Conservation (phyloP, 2,797 vertebrate genomes). For the Gila robusta region DNA sequence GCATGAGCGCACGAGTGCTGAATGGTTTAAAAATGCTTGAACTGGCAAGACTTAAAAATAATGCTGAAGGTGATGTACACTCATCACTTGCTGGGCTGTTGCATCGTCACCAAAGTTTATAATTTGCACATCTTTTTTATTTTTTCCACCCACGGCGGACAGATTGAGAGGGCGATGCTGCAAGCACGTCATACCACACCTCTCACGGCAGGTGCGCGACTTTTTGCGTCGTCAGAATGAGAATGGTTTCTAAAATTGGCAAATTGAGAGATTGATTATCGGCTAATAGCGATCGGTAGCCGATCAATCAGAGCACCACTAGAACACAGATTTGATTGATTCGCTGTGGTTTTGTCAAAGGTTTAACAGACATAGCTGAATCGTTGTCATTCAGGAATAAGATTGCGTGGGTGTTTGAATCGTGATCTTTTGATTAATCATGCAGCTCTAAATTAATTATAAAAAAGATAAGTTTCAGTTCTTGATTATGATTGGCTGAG, state of each 20-base stretch:
- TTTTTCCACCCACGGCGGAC: background rate
- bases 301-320: background rate
- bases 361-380: background rate
- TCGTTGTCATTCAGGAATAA: background rate
- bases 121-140: too few species aligned
- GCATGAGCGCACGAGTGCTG: background rate
- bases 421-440: background rate
- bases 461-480: background rate
- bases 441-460: background rate
- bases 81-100: too few species aligned
- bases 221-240: background rate
- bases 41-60: background rate
- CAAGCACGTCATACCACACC: background rate
- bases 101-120: too few species aligned
- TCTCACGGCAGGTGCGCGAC: fast-evolving
- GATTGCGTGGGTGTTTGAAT: background rate
- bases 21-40: background rate
- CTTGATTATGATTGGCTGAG: background rate
- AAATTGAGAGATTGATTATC: background rate
- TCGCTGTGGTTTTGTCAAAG: background rate
- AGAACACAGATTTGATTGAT: background rate
- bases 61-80: too few species aligned
- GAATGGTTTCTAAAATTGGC: background rate
- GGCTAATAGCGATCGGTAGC: background rate
- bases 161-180: background rate